phyloP scores from a whole-genome alignment of 2,113 vertebrate genomes.

The Chionis minor region DNA sequence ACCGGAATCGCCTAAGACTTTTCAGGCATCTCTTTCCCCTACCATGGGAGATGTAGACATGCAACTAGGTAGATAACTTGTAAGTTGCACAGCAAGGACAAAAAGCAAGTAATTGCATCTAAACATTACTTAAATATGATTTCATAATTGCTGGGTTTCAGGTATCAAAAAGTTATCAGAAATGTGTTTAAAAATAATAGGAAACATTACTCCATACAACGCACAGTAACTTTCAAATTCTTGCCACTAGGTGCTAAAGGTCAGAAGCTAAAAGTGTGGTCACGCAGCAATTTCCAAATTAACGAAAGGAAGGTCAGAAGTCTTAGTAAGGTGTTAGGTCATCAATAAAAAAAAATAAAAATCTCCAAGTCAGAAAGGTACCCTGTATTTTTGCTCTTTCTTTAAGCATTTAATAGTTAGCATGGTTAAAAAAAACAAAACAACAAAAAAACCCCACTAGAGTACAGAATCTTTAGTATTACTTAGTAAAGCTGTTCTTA shows the following conservation, averaged over 20 bases:
- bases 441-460: too few relatives aligned
- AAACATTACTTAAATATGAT: not conserved
- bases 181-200: not conserved
- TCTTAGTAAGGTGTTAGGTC: not conserved
- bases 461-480: not conserved
- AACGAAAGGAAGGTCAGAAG: not conserved
- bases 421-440: not conserved
- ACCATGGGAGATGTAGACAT: not conserved
- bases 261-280: not conserved
- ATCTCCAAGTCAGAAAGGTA: not conserved
- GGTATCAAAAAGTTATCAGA: not conserved
- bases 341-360: not conserved
- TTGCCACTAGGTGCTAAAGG: not conserved
- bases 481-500: not conserved
- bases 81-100: not conserved
- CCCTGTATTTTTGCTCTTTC: not conserved
- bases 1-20: not conserved
- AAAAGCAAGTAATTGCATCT: not conserved
- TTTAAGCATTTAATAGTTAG: not conserved
- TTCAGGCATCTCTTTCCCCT: not conserved
- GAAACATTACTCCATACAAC: not conserved
- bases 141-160: not conserved
- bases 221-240: not conserved
- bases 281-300: not conserved
- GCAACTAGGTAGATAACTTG: not conserved